phyloP scores from a whole-genome alignment of 2,888 invertebrate species.

The Eledone cirrhosa region DNA sequence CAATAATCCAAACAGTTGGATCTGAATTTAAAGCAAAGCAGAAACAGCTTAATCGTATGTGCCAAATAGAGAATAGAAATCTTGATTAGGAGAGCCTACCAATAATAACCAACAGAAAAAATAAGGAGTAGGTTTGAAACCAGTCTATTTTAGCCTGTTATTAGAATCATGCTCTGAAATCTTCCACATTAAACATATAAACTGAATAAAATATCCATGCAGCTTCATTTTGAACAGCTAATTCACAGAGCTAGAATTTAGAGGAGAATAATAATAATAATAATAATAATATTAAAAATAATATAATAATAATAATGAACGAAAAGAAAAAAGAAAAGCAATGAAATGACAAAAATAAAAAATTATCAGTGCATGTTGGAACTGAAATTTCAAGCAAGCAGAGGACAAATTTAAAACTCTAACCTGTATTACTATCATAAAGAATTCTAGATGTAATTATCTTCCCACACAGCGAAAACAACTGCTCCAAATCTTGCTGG shows the following conservation, averaged over 20 bases:
- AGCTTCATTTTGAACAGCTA: background rate
- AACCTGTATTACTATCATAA: slow-evolving; percentile 67
- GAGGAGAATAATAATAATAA: background rate
- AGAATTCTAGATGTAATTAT: slow-evolving; percentile 68
- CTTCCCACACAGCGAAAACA: slow-evolving; percentile 66
- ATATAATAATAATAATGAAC: slow-evolving; percentile 25
- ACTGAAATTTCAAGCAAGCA: slow-evolving; percentile 30
- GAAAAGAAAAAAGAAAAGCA: slow-evolving; percentile 28
- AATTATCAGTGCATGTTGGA: slow-evolving; percentile 25
- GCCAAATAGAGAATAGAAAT: background rate
- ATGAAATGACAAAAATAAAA: slow-evolving; percentile 29
- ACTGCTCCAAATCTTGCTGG: slow-evolving; percentile 66
- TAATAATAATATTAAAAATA: slow-evolving; percentile 27
- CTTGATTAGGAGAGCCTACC: background rate
- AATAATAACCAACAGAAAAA: no score
- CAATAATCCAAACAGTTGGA: slow-evolving; percentile 18
- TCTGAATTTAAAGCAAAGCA: slow-evolving; percentile 19
- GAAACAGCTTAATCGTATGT: no score
- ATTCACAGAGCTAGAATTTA: background rate
- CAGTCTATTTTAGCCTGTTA: no score
- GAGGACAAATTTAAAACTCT: slow-evolving; percentile 38
- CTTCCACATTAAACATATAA: slow-evolving; percentile 18
- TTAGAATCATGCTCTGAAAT: slow-evolving; percentile 16
- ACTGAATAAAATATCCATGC: slow-evolving; percentile 15
- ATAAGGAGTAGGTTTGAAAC: no score